Percentiles rank a stretch among this genome's conserved stretches.
phyloP scores from a whole-genome alignment of 2,113 vertebrate genomes.

The Ophthalmolycus amberensis region DNA sequence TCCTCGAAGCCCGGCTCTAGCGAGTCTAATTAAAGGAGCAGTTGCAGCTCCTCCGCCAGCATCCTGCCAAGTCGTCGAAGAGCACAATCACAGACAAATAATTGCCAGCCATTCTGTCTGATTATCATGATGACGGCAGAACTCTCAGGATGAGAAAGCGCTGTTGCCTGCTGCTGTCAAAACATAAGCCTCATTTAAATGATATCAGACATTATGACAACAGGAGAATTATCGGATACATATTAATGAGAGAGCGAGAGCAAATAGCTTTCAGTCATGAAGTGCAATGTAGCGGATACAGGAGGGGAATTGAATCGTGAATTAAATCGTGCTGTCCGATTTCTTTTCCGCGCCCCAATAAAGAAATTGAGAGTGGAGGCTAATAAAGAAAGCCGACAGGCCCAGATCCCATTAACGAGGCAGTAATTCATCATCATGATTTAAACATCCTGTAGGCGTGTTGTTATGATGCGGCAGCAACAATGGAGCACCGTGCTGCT shows the following conservation, averaged over 20 bases:
- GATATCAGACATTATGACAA: constrained; percentile 36
- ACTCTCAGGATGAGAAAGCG: constrained; percentile 41
- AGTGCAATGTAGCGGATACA: constrained; percentile 7
- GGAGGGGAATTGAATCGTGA: constrained; percentile 22
- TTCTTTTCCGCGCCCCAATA: constrained; percentile 34
- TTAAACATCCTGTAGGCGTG: constrained; percentile 43
- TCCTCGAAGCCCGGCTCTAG: constrained; percentile 35
- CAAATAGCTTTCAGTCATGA: constrained; percentile 28
- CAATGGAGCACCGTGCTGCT: not conserved
- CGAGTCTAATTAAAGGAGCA: constrained; percentile 73
- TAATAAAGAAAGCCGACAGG: constrained; percentile 53
- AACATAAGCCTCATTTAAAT: constrained; percentile 31
- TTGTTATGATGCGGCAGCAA: constrained; percentile 20
- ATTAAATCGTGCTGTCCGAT: constrained; percentile 21
- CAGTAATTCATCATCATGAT: constrained; percentile 54
- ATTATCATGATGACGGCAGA: constrained; percentile 71
- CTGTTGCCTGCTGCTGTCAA: constrained; percentile 13
- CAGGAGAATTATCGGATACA: constrained; percentile 23
- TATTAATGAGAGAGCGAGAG: constrained; percentile 43
- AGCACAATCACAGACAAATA: constrained; percentile 71
- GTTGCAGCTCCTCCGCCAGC: constrained; percentile 56
- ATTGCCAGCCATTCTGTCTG: constrained; percentile 66
- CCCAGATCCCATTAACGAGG: constrained; percentile 38
- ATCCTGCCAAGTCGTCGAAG: constrained; percentile 47
- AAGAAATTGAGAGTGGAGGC: constrained; percentile 47